A percentile compares a stretch with the other conserved stretches of the same genome.
These are phyloP conservation scores for Clarias platycephalus DNA, from an alignment of 2,797 vertebrate species.

Conservation along the genomic window DNA sequence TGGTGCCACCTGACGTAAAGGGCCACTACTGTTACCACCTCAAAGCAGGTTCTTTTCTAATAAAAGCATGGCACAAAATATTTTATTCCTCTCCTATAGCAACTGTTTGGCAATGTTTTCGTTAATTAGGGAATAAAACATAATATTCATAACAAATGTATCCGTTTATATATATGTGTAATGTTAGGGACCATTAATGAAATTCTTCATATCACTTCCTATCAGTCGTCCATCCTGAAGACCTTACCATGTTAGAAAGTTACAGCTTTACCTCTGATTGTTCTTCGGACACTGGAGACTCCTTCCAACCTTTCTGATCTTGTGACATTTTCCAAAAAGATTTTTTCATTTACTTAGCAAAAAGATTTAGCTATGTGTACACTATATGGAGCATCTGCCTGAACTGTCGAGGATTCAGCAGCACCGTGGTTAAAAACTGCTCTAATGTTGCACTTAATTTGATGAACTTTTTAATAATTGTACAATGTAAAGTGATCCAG, in stretches of 20 bases:
- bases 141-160: neutral
- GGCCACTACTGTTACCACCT: neutral
- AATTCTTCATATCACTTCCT: neutral
- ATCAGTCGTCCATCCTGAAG: neutral
- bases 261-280: neutral
- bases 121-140: neutral
- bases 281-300: neutral
- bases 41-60: neutral
- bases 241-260: neutral
- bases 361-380: neutral
- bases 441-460: slow-evolving; percentile 1
- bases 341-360: neutral
- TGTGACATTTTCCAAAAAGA: neutral
- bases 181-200: neutral
- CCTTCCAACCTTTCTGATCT: neutral
- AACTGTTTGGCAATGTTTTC: neutral
- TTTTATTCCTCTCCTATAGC: neutral
- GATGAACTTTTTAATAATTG: neutral
- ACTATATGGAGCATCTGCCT: neutral
- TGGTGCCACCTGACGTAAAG: neutral
- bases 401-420: neutral
- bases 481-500: slow-evolving; percentile 1
- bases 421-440: neutral
- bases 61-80: neutral
- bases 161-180: neutral